Conservation (phyloP, 2,888 invertebrate species). For the Azorinus chamasolen region DNA sequence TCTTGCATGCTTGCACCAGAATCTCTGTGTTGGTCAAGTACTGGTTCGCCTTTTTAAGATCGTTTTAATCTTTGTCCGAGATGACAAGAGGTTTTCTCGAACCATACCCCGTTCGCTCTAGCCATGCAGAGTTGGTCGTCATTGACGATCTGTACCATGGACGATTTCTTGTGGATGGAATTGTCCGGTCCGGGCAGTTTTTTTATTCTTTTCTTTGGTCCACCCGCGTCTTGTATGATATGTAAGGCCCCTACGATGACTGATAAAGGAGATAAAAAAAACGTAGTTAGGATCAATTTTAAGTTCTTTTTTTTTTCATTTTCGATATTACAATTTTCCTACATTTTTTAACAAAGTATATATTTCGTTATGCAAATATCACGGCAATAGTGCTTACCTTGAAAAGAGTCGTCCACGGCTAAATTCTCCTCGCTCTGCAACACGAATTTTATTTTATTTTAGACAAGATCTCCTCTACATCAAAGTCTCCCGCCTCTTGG, state of each 20-base stretch:
- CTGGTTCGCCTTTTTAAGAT: background rate
- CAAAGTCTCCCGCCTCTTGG: no score
- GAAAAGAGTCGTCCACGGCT: constrained; percentile 17
- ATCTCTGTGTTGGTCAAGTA: background rate
- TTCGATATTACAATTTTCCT: no score
- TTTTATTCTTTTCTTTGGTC: background rate
- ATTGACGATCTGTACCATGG: no score
- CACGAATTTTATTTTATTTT: constrained; percentile 26
- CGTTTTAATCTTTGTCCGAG: background rate
- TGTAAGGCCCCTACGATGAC: constrained; percentile 26
- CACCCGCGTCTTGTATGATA: constrained; percentile 13
- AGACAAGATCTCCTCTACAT: constrained; percentile 7
- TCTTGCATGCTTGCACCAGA: background rate
- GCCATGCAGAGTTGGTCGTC: constrained; percentile 18
- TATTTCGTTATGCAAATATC: background rate
- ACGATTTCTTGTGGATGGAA: no score
- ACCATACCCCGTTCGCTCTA: constrained; percentile 18
- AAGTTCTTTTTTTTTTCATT: no score
- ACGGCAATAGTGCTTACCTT: constrained; percentile 8
- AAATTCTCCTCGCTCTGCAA: constrained; percentile 25
- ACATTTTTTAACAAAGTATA: no score
- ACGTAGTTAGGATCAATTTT: no score
- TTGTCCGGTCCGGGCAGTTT: constrained; percentile 5
- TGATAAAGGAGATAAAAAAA: constrained; percentile 5
- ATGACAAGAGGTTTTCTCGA: constrained; percentile 9